Evolutionary conservation across 1,140 invertebrate genomes (phyloP).

Genomic region (Episyrphus balteatus): DNA sequence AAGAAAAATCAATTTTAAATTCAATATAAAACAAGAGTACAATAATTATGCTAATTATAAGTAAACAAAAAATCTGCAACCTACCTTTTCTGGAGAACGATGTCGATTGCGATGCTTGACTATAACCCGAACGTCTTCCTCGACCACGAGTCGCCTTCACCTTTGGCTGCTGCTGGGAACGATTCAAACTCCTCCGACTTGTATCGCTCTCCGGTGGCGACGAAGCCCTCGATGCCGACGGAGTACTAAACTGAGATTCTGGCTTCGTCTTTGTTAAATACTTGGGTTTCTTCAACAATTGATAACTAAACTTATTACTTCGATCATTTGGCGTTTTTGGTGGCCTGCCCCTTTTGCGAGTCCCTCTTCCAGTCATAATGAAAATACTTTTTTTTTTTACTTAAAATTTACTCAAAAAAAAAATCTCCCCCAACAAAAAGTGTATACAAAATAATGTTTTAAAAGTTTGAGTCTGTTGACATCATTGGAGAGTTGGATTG

Average conservation of each 20-base stretch:
- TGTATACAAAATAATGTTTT: too few species aligned
- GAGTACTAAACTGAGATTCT: conserved; percentile 54
- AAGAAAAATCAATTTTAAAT: too few species aligned
- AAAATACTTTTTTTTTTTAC: too few species aligned
- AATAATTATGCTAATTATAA: too few species aligned
- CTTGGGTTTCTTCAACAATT: conserved; percentile 84
- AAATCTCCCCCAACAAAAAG: too few species aligned
- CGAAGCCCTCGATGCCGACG: conserved; percentile 59
- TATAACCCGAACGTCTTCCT: conserved; percentile 39
- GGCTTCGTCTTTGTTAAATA: conserved; percentile 64
- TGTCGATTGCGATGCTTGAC: conserved; percentile 24
- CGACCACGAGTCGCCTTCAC: conserved; percentile 38
- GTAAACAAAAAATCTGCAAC: too few species aligned
- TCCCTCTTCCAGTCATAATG: conserved; percentile 52
- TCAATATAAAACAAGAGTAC: too few species aligned
- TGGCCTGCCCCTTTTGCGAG: conserved; percentile 70
- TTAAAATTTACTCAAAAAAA: too few species aligned
- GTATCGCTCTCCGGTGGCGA: conserved; percentile 59
- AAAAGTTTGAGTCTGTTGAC: too few species aligned
- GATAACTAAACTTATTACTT: conserved; percentile 72
- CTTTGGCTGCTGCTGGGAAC: conserved; percentile 28
- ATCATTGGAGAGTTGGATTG: too few species aligned
- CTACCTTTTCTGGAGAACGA: conserved; percentile 46
- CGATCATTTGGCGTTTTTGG: conserved; percentile 78
- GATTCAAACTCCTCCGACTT: conserved; percentile 47